Percentiles rank a stretch among this genome's conserved stretches.
phyloP scores from a whole-genome alignment of 2,888 invertebrate genomes.

The Homarus gammarus region DNA sequence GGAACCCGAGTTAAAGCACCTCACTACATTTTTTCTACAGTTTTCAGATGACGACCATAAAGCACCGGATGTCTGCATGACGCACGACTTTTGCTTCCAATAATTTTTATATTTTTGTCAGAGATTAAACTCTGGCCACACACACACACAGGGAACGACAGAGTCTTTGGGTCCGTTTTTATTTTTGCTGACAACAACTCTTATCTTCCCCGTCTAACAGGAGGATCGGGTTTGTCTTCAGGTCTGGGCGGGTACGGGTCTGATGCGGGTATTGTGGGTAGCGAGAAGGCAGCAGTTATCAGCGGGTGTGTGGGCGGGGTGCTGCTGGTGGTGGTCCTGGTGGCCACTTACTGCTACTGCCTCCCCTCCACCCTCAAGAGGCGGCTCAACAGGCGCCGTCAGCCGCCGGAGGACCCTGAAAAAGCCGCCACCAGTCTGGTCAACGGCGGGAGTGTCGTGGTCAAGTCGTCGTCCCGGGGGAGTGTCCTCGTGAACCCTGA shows the following conservation, averaged over 20 bases:
- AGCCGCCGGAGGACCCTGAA: constrained; percentile 41
- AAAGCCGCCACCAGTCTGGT: constrained; percentile 56
- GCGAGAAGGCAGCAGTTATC: constrained; percentile 70
- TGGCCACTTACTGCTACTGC: constrained; percentile 72
- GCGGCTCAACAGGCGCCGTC: constrained; percentile 55
- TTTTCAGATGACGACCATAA: too few relatives aligned
- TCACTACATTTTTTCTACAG: too few relatives aligned
- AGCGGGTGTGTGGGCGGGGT: constrained; percentile 70
- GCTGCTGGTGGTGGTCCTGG: constrained; percentile 61
- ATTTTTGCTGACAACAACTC: background rate
- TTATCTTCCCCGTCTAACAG: background rate
- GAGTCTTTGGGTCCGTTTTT: too few relatives aligned
- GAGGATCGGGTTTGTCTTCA: constrained; percentile 33
- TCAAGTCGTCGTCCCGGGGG: constrained; percentile 63
- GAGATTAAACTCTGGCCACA: too few relatives aligned
- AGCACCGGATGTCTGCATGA: too few relatives aligned
- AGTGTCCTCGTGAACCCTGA: constrained; percentile 51
- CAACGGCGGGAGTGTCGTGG: constrained; percentile 70
- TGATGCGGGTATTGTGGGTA: constrained; percentile 47
- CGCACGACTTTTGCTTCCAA: too few relatives aligned
- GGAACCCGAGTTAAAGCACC: too few relatives aligned
- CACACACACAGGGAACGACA: too few relatives aligned
- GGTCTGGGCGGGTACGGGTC: constrained; percentile 59
- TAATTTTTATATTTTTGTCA: too few relatives aligned
- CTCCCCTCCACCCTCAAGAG: constrained; percentile 60